Conservation (phyloP, 2,888 invertebrate genomes). For the Dicyrtoma fusca region DNA sequence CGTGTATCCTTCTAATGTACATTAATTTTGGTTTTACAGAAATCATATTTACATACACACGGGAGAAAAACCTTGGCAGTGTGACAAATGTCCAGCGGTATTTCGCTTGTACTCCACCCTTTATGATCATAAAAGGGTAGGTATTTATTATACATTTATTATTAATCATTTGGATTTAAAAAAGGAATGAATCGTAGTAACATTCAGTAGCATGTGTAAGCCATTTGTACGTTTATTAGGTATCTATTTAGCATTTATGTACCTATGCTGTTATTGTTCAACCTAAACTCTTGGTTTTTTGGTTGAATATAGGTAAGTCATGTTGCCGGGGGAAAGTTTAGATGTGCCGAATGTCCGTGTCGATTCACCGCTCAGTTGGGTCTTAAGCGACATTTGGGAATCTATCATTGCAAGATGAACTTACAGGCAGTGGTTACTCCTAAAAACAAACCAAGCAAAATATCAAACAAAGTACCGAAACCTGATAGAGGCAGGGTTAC, state of each 20-base stretch:
- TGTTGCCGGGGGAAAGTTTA: constrained; percentile 27
- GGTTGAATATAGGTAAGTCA: constrained; percentile 30
- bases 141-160: not conserved
- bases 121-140: constrained; percentile 25
- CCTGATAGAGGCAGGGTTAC: constrained; percentile 8
- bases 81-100: constrained; percentile 17
- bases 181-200: no score
- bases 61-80: constrained; percentile 33
- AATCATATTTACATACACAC: constrained; percentile 28
- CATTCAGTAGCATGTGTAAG: no score
- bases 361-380: constrained; percentile 7
- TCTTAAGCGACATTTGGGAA: constrained; percentile 16
- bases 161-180: not conserved
- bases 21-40: no score
- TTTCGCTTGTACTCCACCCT: constrained; percentile 22
- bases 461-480: not conserved
- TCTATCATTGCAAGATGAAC: constrained; percentile 23
- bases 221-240: not conserved
- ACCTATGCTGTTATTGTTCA: no score
- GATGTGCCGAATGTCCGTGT: constrained; percentile 19
- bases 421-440: not conserved
- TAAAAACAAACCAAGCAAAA: not conserved
- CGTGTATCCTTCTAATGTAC: no score
- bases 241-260: no score
- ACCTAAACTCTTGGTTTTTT: no score